Conservation (phyloP, 2,113 vertebrate species). For the Tyrannus savana region DNA sequence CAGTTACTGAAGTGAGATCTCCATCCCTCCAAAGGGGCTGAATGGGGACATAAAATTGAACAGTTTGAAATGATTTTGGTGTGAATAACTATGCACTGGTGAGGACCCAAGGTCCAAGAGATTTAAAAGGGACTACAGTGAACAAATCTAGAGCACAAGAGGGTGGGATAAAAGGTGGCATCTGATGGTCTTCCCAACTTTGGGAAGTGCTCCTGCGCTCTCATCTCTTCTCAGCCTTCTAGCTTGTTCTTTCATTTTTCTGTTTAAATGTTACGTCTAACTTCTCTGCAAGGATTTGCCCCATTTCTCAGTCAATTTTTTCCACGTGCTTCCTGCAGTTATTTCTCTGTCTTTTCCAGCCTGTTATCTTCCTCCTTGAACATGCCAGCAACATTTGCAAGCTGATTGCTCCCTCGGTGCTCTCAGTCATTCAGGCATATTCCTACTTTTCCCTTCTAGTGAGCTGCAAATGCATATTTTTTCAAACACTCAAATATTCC, state of each 20-base stretch:
- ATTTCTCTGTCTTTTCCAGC: not conserved
- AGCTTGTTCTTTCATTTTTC: not conserved
- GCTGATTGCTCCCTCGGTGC: not conserved
- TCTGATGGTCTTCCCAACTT: not conserved
- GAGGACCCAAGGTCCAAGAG: not conserved
- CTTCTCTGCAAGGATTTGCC: not conserved
- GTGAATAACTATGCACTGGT: not conserved
- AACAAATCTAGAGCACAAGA: not conserved
- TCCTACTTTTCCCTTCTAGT: not conserved
- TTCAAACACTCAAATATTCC: not conserved
- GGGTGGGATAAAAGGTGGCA: not conserved
- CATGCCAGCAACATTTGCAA: not conserved
- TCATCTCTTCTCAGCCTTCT: not conserved
- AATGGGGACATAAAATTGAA: not conserved
- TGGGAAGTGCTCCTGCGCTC: not conserved
- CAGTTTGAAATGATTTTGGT: not conserved
- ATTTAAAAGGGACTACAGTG: not conserved
- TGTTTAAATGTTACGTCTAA: not conserved
- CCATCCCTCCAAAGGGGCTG: not conserved
- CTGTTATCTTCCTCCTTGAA: not conserved
- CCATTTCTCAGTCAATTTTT: not conserved
- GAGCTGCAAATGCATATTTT: not conserved
- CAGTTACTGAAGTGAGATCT: not conserved
- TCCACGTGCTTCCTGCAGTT: not conserved
- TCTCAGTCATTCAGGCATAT: not conserved